Evolutionary conservation across 2,113 vertebrate species (phyloP), one percentile per base, ranked within the genome.

Genomic region (Ifrita kowaldi): DNA sequence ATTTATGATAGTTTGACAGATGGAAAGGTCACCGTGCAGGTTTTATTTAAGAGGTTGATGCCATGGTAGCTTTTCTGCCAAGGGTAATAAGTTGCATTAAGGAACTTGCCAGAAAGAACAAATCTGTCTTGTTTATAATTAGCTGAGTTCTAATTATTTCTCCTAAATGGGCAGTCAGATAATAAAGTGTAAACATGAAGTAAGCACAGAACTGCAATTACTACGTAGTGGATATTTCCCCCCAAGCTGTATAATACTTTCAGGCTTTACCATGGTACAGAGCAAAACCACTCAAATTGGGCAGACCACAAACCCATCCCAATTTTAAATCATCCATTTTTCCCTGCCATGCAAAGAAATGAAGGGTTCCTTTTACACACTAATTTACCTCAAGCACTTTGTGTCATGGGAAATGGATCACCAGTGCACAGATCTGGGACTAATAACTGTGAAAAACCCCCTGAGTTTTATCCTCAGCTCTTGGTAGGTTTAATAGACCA

Each of bases 1-100:
- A 97, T 98, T 98, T 97, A 93, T 95, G 89, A 62, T 50, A 47
- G 39, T 96, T 97, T 97, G 95, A 96, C 98, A 98, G 97, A 98
- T 98, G 97, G 97, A 94, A 97, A 97, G 93, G 98, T 97, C 93
- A 95, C 94, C 59, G 65, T 94, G 77, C 75, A 33, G 89, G 95
- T 97, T 98, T 98, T 98, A 94, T 97, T 98, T 97, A 93, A 97
- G 97, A 96, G 56, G 71, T 93, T 97, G 80, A 44, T 87, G 91
- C 86, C 93, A 91, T 79, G 87, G 50, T 63, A 89, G 74, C 26
- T 95, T 93, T 93, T 97, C 87, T 97, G 95, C 96, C 97, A 96
- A 96, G 89, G 89, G 77, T 96, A 97, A 94, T 97, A 91, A 84
- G 97, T 97, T 89, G 70, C 52, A 85, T 97, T 96, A 96, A 97